Evolutionary conservation across 1,140 invertebrate genomes (phyloP), one percentile per base, ranked within the genome.

Genomic region (Brachionus koreanus): DNA sequence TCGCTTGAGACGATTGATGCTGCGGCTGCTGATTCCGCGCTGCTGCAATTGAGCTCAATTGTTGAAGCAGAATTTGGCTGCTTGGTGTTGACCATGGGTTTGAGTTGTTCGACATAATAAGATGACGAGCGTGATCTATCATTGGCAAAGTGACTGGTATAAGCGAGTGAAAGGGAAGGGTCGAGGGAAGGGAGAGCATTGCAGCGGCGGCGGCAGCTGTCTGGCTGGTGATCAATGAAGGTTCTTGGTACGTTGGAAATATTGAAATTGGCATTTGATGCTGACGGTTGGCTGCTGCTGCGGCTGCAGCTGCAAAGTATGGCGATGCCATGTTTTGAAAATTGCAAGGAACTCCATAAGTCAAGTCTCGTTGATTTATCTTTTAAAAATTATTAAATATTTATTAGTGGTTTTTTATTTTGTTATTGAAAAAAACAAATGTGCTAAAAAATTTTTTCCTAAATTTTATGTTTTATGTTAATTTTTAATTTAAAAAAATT

Each of bases 41-140:
- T 0, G 49, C 49, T 19, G 49, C 49, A 0, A 57, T 57, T 19
- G 49, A 57, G 49, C 49, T 57, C 16, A 57, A 19, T 19, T 57
- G 49, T 19, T 57, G 49, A 2, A 25, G 10, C 1, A 74, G 35
- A 43, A 39, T 74, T 77, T 77, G 75, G 35, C 16, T 61, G 49
- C 49, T 77, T 39, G 75, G 19, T 35, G 35, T 57, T 37, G 46
- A 57, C 39, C 16, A 19, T 19, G 75, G n/a, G 16, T 35, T 57
- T 19, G 52, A 12, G 16, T 42, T 57, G 46, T 39, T 77, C 39
- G 75, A 65, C 76, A 79, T 79, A 5, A 79, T 61, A 4, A 79
- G n/a, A 35, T 79, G 76, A 33, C 76, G 46, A 61, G 76, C 57
- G 29, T 79, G 76, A 61, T 79, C 76, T 25, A 79, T 79, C 76